These are phyloP conservation scores for Volucella inanis DNA, from an alignment of 2,888 invertebrate species.

Conservation along the genomic window DNA sequence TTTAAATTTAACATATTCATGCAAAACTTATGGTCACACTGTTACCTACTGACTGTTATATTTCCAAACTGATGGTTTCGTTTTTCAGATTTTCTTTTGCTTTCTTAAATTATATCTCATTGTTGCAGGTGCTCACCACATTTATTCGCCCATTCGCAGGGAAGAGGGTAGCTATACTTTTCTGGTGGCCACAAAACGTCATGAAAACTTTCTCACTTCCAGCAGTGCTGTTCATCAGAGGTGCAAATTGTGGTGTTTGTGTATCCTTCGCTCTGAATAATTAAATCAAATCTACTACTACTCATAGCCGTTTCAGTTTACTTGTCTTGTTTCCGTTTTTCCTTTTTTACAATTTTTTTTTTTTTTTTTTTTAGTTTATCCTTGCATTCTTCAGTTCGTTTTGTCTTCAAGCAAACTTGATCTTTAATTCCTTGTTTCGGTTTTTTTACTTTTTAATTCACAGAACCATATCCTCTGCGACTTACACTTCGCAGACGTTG, in stretches of 20 bases:
- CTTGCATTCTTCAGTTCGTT: not conserved
- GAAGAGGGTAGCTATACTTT: not conserved
- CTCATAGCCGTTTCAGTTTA: constrained; percentile 43
- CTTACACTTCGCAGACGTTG: constrained; percentile 97
- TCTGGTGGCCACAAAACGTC: constrained; percentile 6
- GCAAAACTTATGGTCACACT: no score
- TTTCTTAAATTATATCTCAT: constrained; percentile 19
- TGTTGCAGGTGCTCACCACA: constrained; percentile 12
- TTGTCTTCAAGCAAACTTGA: constrained; percentile 14
- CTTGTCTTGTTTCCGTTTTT: not conserved
- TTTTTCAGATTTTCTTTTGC: no score
- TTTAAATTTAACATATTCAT: no score
- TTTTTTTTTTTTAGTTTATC: not conserved
- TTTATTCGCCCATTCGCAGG: not conserved
- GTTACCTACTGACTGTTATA: no score
- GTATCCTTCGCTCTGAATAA: constrained; percentile 52
- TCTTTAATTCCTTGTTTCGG: constrained; percentile 41
- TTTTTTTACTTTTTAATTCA: constrained; percentile 45
- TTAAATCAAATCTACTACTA: constrained; percentile 56
- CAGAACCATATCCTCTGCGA: constrained; percentile 97
- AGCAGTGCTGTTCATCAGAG: not conserved
- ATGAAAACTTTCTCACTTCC: constrained; percentile 35
- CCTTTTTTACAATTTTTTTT: not conserved
- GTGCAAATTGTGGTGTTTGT: not conserved
- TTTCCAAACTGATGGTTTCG: no score